phyloP scores from a whole-genome alignment of 2,888 invertebrate species.

The Archaeoteleia sp. region DNA sequence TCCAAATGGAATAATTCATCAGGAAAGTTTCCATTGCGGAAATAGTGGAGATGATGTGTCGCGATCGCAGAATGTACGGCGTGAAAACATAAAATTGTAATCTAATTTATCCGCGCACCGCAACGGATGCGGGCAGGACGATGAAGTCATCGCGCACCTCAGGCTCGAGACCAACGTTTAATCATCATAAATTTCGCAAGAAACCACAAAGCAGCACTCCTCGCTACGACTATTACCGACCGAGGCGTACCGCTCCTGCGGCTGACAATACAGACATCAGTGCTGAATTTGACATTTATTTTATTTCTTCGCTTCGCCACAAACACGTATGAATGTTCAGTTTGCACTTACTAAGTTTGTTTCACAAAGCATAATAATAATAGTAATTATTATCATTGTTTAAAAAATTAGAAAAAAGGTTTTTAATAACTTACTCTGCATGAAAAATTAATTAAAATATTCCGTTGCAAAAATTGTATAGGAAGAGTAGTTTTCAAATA shows the following conservation, averaged over 20 bases:
- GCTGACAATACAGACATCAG: slow-evolving; percentile 45
- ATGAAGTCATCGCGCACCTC: slow-evolving; percentile 67
- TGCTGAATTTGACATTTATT: slow-evolving; percentile 32
- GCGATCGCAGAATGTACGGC: slow-evolving; percentile 45
- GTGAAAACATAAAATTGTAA: slow-evolving; percentile 66
- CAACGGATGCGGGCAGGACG: slow-evolving; percentile 61
- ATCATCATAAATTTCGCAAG: slow-evolving; percentile 74
- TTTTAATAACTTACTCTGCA: too few species aligned
- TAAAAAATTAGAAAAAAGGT: too few species aligned
- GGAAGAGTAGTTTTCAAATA: too few species aligned
- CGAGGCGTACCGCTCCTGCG: slow-evolving; percentile 38
- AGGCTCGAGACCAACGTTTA: slow-evolving; percentile 65
- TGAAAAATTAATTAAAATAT: too few species aligned
- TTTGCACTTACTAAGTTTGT: too few species aligned
- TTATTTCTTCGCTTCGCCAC: slow-evolving; percentile 14
- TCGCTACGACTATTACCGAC: slow-evolving; percentile 45
- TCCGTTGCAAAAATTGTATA: too few species aligned
- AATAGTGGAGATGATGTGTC: slow-evolving; percentile 34
- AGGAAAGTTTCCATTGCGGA: slow-evolving; percentile 32
- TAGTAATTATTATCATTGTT: too few species aligned
- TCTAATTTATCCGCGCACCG: slow-evolving; percentile 67
- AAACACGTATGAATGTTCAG: background rate
- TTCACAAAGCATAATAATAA: too few species aligned
- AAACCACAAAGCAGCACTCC: slow-evolving; percentile 69
- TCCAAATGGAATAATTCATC: slow-evolving; percentile 19